phyloP scores from a whole-genome alignment of 2,113 vertebrate genomes.

The Cygnus atratus region DNA sequence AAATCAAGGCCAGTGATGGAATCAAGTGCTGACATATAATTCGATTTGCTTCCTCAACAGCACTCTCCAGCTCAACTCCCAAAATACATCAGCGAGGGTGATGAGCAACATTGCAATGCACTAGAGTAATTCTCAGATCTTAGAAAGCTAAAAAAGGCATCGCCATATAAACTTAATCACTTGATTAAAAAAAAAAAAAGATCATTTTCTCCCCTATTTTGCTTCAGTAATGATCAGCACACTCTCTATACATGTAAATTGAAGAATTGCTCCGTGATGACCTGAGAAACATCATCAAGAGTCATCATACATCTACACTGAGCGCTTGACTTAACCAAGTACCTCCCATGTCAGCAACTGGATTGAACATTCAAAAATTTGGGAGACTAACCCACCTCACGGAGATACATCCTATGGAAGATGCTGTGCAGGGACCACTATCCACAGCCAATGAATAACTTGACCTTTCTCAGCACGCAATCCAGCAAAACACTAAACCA shows the following conservation, averaged over 20 bases:
- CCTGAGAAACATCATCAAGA: background rate
- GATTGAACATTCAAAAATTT: background rate
- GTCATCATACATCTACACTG: background rate
- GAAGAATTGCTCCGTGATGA: background rate
- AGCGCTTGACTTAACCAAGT: background rate
- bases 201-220: background rate
- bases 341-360: background rate
- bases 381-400: background rate
- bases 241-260: background rate
- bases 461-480: background rate
- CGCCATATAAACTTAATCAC: background rate
- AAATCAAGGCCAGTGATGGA: background rate
- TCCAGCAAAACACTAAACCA: background rate
- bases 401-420: background rate
- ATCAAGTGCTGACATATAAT: background rate
- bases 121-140: background rate
- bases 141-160: background rate
- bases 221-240: background rate
- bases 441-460: background rate
- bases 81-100: background rate
- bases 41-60: background rate
- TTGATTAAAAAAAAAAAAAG: background rate
- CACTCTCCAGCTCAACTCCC: background rate
- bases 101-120: background rate
- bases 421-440: background rate